Evolutionary conservation across 1,140 invertebrate species (phyloP).

Genomic region (Homalodisca vitripennis): DNA sequence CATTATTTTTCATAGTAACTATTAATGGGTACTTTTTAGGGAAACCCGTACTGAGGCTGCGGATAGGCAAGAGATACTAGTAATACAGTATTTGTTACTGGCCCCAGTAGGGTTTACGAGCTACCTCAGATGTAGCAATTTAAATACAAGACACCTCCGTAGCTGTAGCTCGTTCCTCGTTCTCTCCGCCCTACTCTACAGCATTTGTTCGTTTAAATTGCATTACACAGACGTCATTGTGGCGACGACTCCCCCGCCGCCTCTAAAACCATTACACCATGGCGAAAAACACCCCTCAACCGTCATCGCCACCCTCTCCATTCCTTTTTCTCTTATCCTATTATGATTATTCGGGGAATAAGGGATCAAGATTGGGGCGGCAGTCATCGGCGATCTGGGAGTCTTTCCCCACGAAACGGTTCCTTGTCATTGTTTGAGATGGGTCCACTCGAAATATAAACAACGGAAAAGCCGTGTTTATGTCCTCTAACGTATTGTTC

Average conservation of each 20-base stretch:
- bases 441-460: not conserved
- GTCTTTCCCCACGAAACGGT: not conserved
- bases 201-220: slow-evolving; percentile 27
- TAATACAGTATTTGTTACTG: too few relatives aligned
- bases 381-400: slow-evolving; percentile 22
- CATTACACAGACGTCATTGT: slow-evolving; percentile 23
- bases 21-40: too few relatives aligned
- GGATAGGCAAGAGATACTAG: too few relatives aligned
- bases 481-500: not conserved
- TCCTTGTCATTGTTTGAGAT: not conserved
- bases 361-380: not conserved
- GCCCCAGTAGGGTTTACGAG: too few relatives aligned
- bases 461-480: not conserved
- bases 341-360: slow-evolving; percentile 30
- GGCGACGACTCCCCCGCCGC: slow-evolving; percentile 9
- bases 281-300: slow-evolving; percentile 3
- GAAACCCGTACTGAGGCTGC: too few relatives aligned
- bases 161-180: slow-evolving; percentile 10
- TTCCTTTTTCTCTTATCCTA: slow-evolving; percentile 18
- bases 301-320: not conserved
- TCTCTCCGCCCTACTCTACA: not conserved
- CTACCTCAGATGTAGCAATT: slow-evolving; percentile 20
- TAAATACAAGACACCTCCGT: slow-evolving; percentile 27
- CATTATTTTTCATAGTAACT: too few relatives aligned
- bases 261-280: slow-evolving; percentile 26